Conservation (phyloP, 2,888 invertebrate genomes). For the Pachycephus smyrnensis region DNA sequence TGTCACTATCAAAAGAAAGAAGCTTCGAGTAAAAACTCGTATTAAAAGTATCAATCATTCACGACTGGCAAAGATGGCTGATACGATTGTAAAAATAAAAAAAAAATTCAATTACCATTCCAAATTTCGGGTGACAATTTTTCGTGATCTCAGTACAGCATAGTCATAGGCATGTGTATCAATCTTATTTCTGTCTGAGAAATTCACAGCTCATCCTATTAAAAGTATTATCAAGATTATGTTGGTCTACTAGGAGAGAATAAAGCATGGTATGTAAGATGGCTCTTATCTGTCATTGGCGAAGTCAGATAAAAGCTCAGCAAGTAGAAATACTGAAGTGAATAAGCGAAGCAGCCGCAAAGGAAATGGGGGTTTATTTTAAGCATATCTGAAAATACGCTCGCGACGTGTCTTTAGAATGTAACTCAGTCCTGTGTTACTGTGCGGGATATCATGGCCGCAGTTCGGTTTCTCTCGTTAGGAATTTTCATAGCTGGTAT, state of each 20-base stretch:
- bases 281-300: neutral
- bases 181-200: too few relatives aligned
- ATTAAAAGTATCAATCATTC: too few relatives aligned
- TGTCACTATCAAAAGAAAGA: neutral
- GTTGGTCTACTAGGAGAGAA: neutral
- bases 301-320: neutral
- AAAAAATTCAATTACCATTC: too few relatives aligned
- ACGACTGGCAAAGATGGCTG: too few relatives aligned
- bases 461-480: slow-evolving; percentile 23
- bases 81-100: too few relatives aligned
- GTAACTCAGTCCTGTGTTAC: slow-evolving; percentile 40
- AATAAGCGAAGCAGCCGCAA: slow-evolving; percentile 15
- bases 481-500: slow-evolving; percentile 28
- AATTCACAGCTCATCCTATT: too few relatives aligned
- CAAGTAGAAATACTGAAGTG: neutral
- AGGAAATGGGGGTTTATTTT: slow-evolving; percentile 46
- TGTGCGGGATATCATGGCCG: slow-evolving; percentile 43
- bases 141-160: too few relatives aligned
- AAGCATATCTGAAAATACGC: slow-evolving; percentile 53
- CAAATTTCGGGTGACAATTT: too few relatives aligned
- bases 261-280: neutral
- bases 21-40: too few relatives aligned
- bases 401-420: slow-evolving; percentile 28
- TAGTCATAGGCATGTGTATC: too few relatives aligned
- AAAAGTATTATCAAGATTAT: too few relatives aligned